These are phyloP conservation scores for Drosophila pallidifrons DNA, from an alignment of 1,140 invertebrate species.

Conservation along the genomic window DNA sequence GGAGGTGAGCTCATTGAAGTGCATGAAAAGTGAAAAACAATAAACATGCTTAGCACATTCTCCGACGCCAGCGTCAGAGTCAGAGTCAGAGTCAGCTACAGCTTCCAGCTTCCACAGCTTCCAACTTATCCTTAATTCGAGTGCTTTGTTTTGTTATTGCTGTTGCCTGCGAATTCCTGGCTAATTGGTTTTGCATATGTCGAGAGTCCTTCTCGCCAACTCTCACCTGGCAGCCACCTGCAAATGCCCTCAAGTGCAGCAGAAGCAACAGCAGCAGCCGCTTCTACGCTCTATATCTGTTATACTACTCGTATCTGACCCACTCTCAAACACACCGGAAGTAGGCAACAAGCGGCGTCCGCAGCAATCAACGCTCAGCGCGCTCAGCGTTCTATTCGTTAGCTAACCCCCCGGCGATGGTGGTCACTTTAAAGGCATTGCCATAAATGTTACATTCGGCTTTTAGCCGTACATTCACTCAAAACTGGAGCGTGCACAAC, in stretches of 20 bases:
- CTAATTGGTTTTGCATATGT: slow-evolving; percentile 70
- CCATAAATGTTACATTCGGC: slow-evolving; percentile 78
- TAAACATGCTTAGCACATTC: slow-evolving; percentile 67
- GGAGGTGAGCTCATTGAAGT: slow-evolving; percentile 64
- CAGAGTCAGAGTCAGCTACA: no score
- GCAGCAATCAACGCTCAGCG: slow-evolving; percentile 78
- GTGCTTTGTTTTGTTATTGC: neutral
- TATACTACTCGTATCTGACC: neutral
- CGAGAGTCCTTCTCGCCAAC: slow-evolving; percentile 45
- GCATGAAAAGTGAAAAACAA: slow-evolving; percentile 76
- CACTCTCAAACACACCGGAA: slow-evolving; percentile 52
- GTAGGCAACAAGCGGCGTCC: slow-evolving; percentile 63
- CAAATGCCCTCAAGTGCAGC: slow-evolving; percentile 17
- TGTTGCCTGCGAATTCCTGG: slow-evolving; percentile 28
- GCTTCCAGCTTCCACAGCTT: neutral
- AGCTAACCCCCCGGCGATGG: slow-evolving; percentile 4
- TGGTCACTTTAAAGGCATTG: slow-evolving; percentile 65
- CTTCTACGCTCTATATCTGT: slow-evolving; percentile 8
- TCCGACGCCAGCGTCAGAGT: neutral
- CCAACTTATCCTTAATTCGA: no score
- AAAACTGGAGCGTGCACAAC: neutral
- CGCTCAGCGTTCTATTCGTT: slow-evolving; percentile 35
- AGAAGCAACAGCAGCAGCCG: neutral
- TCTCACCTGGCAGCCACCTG: slow-evolving; percentile 43
- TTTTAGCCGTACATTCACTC: slow-evolving; percentile 56